Base-by-base conservation (phyloP, 2,797 vertebrate genomes). In the Catharus ustulatus region DNA sequence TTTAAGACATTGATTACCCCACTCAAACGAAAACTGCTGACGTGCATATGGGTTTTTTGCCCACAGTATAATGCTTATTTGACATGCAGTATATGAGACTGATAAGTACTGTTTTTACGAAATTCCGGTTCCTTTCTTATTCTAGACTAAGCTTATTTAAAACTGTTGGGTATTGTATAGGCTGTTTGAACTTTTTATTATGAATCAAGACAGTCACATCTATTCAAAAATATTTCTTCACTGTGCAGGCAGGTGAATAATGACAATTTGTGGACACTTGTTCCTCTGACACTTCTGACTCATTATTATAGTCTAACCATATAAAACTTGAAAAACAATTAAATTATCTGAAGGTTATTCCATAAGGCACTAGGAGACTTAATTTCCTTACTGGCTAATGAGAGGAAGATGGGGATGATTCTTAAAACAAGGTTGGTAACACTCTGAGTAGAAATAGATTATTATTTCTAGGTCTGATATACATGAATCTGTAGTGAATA, bases 31-130 rank as follows among this genome's bases (percentile, higher is more conserved):
- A 77, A 52, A 26, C 11, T 55, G 13, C 11, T 71, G 29, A 6
- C 22, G 59, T 4, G 0, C 24, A 11, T 18, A n/a, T 0, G 1
- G 10, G 19, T 62, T 22, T 46, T 76, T 20, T 32, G 20, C 18
- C 18, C 67, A 48, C 9, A 32, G 23, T 12, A 38, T 15, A 42
- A 26, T 11, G 49, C 3, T 51, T 1, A 27, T 62, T 69, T 54
- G 24, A 19, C 4, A 20, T 13, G 15, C n/a, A 26, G 43, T 55
- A 69, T 43, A 9, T 8, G 74, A 69, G 13, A 67, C 22, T 74
- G 5, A 34, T 3, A 69, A 79, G 24, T 6, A 23, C 6, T 10
- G 5, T 15, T 85, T 79, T 58, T 45, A 68, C 4, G 26, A 52
- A 87, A 55, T 52, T 63, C 14, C 55, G 48, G 14, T 55, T 69